Evolutionary conservation across 2,888 invertebrate species (phyloP), one percentile per base, ranked within the genome.

Genomic region (Sinhomidia bicolor): DNA sequence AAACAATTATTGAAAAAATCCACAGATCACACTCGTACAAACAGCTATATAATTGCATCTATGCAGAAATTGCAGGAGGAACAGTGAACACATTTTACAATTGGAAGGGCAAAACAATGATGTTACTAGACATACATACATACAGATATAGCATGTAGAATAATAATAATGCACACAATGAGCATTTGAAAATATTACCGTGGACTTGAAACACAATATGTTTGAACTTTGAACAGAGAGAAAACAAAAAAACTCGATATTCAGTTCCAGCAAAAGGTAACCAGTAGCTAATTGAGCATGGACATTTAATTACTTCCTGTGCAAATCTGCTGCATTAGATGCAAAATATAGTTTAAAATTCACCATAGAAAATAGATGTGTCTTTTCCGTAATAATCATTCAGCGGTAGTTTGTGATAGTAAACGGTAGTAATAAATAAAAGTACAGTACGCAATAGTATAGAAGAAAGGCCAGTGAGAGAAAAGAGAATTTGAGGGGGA

Each of bases 381-480:
- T 76, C 74, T 86, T 81, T 68, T 57, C 41, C 74, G 68, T 68
- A 26, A 60, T 47, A 80, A 86, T 65, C 85, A 79, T 76, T 36
- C 32, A 86, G 60, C 41, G 68, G 78, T 79, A 80, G 41, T 80
- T 62, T 88, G 80, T 88, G 71, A 83, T 88, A 85, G 83, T 81
- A 85, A 78, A 82, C 78, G 78, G 85, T 89, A 81, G 85, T 89
- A 81, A 89, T 78, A 85, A 89, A 89, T 54, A 76, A 89, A 85
- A 85, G 71, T 81, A 71, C n/a, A 89, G 88, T 85, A 89, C 84
- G 85, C 84, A 85, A 89, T 54, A 89, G 88, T 85, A 89, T 74
- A 89, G 78, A 29, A 85, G 54, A 83, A 89, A 89, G 89, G 89
- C 85, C 65, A 89, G 88, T 88, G 88, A 82, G 86, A 83, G 83